Conservation (phyloP, 35 echinoderm and acorn worm species). For the Nesometra sesokonis region DNA sequence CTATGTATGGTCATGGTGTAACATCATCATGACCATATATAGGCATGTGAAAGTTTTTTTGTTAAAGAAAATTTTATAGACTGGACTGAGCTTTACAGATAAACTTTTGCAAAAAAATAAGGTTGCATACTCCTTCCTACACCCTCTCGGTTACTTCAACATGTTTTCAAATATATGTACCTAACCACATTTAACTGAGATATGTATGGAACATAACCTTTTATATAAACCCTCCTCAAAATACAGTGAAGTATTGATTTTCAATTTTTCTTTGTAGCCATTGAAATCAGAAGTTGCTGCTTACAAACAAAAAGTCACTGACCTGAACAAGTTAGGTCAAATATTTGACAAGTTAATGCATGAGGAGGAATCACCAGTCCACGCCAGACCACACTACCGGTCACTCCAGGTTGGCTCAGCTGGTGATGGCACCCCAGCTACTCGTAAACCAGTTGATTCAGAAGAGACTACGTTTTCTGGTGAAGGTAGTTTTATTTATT, state of each 20-base stretch:
- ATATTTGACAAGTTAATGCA: constrained; percentile 66
- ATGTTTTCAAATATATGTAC: not conserved
- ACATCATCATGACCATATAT: too few relatives aligned
- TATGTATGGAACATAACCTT: not conserved
- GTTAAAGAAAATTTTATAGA: too few relatives aligned
- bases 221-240: not conserved
- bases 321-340: constrained; percentile 70
- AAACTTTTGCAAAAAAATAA: too few relatives aligned
- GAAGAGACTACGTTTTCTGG: not conserved
- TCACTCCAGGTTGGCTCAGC: constrained; percentile 80
- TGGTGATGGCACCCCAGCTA: not conserved
- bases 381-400: constrained; percentile 58
- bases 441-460: not conserved
- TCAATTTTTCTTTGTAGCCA: constrained; percentile 36
- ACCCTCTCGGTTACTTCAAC: not conserved
- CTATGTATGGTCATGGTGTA: too few relatives aligned
- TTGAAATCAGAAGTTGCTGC: constrained; percentile 74
- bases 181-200: not conserved
- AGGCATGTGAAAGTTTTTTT: too few relatives aligned
- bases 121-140: too few relatives aligned
- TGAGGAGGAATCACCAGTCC: constrained; percentile 66
- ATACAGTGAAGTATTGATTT: too few relatives aligned
- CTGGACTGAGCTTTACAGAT: too few relatives aligned
- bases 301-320: constrained; percentile 83
- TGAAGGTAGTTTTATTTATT: not conserved